These are phyloP conservation scores for Melikaiella ostensackeni DNA, from an alignment of 2,888 invertebrate genomes.

Conservation along the genomic window DNA sequence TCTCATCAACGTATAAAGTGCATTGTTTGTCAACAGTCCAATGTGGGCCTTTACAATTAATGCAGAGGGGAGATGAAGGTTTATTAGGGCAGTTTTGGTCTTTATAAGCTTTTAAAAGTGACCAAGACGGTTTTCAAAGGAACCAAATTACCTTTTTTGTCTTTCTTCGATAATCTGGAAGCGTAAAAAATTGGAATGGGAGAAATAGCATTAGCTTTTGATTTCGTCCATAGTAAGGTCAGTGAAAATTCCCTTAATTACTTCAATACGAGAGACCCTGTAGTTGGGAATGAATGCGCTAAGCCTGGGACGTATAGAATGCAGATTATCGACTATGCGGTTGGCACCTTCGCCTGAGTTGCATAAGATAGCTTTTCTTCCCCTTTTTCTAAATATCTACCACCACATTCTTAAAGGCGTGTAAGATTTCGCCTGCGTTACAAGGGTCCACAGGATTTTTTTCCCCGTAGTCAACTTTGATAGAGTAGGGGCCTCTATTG, in stretches of 20 bases:
- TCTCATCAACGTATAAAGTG: not conserved
- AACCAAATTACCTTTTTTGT: not conserved
- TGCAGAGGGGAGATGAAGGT: too few species aligned
- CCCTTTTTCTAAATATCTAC: not conserved
- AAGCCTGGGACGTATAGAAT: not conserved
- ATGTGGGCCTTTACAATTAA: too few species aligned
- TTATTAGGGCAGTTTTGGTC: too few species aligned
- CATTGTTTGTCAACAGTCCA: conserved; percentile 32
- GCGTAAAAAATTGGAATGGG: not conserved
- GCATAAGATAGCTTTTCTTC: not conserved
- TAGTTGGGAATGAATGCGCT: not conserved
- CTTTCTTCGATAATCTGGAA: not conserved
- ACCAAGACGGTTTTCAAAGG: not conserved
- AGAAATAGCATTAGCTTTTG: not conserved
- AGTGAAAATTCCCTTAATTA: not conserved
- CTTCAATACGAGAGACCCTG: not conserved
- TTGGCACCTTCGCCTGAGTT: not conserved
- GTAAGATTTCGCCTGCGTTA: too few species aligned
- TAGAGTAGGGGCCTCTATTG: too few species aligned
- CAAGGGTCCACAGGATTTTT: too few species aligned
- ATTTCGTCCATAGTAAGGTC: not conserved
- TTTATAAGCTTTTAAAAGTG: not conserved
- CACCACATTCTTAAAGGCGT: not conserved
- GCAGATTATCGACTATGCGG: not conserved
- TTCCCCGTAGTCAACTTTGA: too few species aligned